Percentiles rank a stretch among this genome's conserved stretches.
Evolutionary conservation across 2,113 vertebrate species (phyloP).

Genomic region (Pollachius pollachius): DNA sequence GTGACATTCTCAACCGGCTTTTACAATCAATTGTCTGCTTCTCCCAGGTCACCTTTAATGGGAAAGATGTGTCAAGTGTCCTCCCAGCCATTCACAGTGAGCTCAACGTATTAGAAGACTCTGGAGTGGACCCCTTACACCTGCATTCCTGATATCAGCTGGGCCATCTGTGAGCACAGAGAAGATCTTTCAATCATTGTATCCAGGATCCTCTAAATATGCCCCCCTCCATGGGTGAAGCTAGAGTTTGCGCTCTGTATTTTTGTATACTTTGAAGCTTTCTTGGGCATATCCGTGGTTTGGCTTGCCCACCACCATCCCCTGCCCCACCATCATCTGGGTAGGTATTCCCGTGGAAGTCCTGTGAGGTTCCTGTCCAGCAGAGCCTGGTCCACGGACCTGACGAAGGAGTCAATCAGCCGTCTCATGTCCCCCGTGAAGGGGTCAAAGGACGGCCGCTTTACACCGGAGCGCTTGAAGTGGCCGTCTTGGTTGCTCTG

Average conservation of each 20-base stretch:
- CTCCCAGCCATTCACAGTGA: constrained; percentile 20
- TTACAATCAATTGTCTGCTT: constrained; percentile 18
- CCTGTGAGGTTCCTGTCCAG: constrained; percentile 82
- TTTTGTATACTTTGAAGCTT: too few species aligned
- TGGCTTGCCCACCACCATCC: background rate
- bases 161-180: too few species aligned
- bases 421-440: constrained; percentile 86
- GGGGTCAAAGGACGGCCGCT: constrained; percentile 83
- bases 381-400: constrained; percentile 81
- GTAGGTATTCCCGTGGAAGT: constrained; percentile 85
- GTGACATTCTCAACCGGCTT: constrained; percentile 7
- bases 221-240: too few species aligned
- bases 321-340: constrained; percentile 78
- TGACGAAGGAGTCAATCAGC: constrained; percentile 80
- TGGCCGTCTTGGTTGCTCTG: constrained; percentile 92
- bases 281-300: too few species aligned
- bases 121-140: constrained; percentile 28
- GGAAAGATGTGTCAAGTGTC: constrained; percentile 17
- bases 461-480: constrained; percentile 86
- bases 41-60: constrained; percentile 15
- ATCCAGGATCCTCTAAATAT: too few species aligned
- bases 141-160: background rate
- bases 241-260: too few species aligned
- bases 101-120: constrained; percentile 2
- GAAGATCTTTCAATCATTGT: too few species aligned